phyloP scores from a whole-genome alignment of 2,888 invertebrate genomes.

The Diabrotica balteata region DNA sequence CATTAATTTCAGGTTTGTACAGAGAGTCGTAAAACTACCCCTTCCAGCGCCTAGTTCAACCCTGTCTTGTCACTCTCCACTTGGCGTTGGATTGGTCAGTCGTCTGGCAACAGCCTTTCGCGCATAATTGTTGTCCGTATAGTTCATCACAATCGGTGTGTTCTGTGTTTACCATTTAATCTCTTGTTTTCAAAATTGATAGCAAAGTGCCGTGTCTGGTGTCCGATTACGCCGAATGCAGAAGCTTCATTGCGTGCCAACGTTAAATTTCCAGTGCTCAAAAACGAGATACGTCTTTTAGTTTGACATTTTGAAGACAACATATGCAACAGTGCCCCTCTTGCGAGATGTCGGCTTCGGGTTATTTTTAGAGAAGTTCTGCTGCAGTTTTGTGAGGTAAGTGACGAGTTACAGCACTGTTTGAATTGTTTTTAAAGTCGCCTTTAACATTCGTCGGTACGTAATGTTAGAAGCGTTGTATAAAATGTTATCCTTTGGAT shows the following conservation, averaged over 20 bases:
- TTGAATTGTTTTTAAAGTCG: not conserved
- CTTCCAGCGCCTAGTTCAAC: constrained; percentile 7
- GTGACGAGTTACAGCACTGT: not conserved
- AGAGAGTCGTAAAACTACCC: not conserved
- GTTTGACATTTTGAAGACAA: not conserved
- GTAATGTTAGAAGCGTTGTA: not conserved
- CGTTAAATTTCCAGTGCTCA: too few relatives aligned
- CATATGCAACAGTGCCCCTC: not conserved
- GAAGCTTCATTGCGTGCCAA: too few relatives aligned
- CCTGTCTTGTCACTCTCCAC: constrained; percentile 3
- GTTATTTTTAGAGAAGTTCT: too few relatives aligned
- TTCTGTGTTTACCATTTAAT: too few relatives aligned
- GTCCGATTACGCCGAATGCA: too few relatives aligned
- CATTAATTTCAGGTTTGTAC: too few relatives aligned
- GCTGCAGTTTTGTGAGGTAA: too few relatives aligned
- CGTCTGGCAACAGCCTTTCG: constrained; percentile 7
- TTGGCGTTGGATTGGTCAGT: constrained; percentile 19
- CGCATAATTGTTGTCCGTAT: not conserved
- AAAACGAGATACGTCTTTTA: not conserved
- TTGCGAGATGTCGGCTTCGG: too few relatives aligned
- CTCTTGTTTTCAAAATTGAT: too few relatives aligned
- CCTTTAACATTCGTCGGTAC: not conserved
- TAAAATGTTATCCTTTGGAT: not conserved
- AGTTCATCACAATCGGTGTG: too few relatives aligned
- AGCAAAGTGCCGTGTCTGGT: too few relatives aligned